Conservation (phyloP, 2,888 invertebrate genomes). For the Stenoptilia bipunctidactyla region DNA sequence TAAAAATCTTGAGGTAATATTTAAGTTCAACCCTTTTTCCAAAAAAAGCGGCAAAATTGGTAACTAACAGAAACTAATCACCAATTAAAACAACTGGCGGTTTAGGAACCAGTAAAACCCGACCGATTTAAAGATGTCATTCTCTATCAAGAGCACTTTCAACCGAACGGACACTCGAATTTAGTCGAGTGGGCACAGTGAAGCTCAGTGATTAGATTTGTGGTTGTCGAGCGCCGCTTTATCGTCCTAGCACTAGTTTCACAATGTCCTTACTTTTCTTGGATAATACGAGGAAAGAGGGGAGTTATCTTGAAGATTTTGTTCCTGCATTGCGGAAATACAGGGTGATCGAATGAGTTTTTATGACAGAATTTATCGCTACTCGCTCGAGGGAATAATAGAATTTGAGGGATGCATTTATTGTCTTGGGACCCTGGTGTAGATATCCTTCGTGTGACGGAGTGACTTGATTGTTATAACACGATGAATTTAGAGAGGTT, state of each 20-base stretch:
- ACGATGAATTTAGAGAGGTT: no score
- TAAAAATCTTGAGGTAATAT: no score
- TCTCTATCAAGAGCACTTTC: constrained; percentile 13
- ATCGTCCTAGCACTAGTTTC: constrained; percentile 26
- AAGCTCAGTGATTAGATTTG: constrained; percentile 40
- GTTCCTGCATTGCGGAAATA: not conserved
- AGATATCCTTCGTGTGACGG: no score
- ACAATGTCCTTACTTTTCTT: not conserved
- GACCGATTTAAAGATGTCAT: constrained; percentile 23
- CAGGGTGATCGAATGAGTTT: not conserved
- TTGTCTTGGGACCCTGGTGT: no score
- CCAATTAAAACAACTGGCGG: constrained; percentile 12
- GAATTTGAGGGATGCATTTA: no score
- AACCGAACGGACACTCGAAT: constrained; percentile 31
- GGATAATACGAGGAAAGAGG: not conserved
- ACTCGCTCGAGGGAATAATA: no score
- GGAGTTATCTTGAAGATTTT: not conserved
- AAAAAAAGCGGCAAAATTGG: no score
- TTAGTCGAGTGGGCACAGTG: constrained; percentile 31
- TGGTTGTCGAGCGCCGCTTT: constrained; percentile 45
- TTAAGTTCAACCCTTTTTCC: no score
- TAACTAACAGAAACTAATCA: not conserved
- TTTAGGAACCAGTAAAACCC: constrained; percentile 14
- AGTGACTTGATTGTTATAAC: no score
- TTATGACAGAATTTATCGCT: no score